Evolutionary conservation across 2,113 vertebrate species (phyloP), one percentile per base, ranked within the genome.

Genomic region (Coptodon rendalli): DNA sequence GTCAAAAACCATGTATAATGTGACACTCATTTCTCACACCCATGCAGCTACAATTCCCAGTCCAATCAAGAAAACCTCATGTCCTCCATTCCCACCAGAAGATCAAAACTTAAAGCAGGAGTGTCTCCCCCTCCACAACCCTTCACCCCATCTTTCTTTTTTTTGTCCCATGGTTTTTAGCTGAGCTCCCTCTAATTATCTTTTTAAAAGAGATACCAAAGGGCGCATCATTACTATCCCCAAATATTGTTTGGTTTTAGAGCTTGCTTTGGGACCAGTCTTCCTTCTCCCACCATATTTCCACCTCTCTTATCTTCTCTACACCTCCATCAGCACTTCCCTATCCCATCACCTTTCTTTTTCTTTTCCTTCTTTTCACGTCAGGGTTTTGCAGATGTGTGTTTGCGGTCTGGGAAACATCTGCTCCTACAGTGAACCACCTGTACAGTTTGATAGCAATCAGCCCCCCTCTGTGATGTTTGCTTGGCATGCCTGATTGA

Each of bases 391-490:
- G 29, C 87, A 93, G 81, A 92, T 92, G 93, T 86, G 27, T 79
- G 45, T 83, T 92, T 93, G 91, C 3, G 90, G 91, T 89, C 34
- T 11, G 76, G 82, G 88, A 81, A 91, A 92, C 95, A 95, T 94
- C 94, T 94, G 95, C 82, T 93, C 5, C 7, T 80, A 88, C 43
- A 17, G 89, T 89, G 83, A 94, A 94, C 93, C 94, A 95, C 93
- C 94, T 95, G 94, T 91, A 80, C 61, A 40, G 80, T 91, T 88
- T 11, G 83, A 93, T 92, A 91, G 92, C 82, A 79, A 91, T 91
- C 93, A 83, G 68, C 73, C n/a, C 63, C 4, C 27, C 92, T 92
- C 87, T 94, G 88, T 94, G 90, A 94, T 93, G 92, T 92, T 91
- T 19, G 19, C 86, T 82, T 93, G 88, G 90, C 94, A 88, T 88